These are phyloP conservation scores for Drosophila quadrilineata DNA, from an alignment of 1,140 invertebrate species.

Conservation along the genomic window DNA sequence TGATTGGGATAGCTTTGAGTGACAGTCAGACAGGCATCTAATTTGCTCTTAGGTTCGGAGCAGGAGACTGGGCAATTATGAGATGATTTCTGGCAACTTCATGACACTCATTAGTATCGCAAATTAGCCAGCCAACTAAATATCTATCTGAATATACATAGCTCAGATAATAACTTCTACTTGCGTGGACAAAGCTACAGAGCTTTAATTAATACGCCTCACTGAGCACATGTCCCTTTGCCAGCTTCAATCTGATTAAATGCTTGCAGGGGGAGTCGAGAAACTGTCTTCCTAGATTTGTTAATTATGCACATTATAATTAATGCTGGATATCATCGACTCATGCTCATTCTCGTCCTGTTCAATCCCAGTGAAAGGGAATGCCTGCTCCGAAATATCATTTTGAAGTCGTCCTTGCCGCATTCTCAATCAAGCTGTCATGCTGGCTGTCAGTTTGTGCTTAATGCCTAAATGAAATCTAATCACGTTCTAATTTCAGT, in stretches of 20 bases:
- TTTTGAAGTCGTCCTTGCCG: conserved; percentile 27
- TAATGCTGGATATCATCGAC: conserved; percentile 44
- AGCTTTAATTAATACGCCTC: conserved; percentile 70
- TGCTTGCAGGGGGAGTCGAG: conserved; percentile 50
- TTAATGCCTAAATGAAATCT: conserved; percentile 76
- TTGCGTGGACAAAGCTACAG: conserved; percentile 62
- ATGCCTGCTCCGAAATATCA: conserved; percentile 66
- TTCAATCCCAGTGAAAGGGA: conserved; percentile 74
- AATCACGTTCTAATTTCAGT: conserved; percentile 76
- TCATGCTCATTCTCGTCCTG: background rate
- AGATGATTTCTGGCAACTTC: conserved; percentile 41
- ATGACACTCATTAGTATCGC: conserved; percentile 60
- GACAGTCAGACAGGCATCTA: background rate
- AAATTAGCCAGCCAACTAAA: conserved; percentile 54
- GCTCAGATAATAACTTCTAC: conserved; percentile 66
- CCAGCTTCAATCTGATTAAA: conserved; percentile 25
- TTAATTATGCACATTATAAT: conserved; percentile 75
- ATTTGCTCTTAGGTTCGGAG: background rate
- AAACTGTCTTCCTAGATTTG: conserved; percentile 62
- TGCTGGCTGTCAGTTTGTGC: conserved; percentile 66
- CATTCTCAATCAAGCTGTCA: conserved; percentile 37
- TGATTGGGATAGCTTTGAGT: background rate
- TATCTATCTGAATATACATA: background rate
- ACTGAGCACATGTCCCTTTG: conserved; percentile 31
- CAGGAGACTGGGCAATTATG: conserved; percentile 59